Percentiles rank a stretch among this genome's conserved stretches.
These are phyloP conservation scores for Cyrtorhinus lividipennis DNA, from an alignment of 1,140 invertebrate genomes.

Conservation along the genomic window DNA sequence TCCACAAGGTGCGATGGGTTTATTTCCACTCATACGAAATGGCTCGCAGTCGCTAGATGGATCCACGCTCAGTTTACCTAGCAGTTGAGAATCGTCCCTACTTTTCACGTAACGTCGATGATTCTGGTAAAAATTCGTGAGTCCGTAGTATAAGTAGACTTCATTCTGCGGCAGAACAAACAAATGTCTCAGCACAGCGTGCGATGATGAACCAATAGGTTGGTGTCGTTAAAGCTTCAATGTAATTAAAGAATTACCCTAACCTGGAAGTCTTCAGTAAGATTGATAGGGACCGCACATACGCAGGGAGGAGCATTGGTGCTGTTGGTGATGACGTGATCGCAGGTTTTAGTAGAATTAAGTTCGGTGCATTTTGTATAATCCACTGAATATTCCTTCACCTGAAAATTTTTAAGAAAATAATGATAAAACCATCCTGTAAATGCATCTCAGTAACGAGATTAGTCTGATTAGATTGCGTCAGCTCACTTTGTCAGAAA, in stretches of 20 bases:
- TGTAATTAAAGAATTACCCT: no score
- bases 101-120: conserved; percentile 97
- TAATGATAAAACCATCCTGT: no score
- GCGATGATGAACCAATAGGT: no score
- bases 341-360: conserved; percentile 37
- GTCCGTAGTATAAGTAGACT: conserved; percentile 94
- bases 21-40: conserved; percentile 40
- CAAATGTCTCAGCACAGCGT: no score
- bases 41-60: conserved; percentile 64
- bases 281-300: conserved; percentile 52
- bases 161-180: conserved; percentile 44
- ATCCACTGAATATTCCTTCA: conserved; percentile 61
- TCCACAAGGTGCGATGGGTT: conserved; percentile 85
- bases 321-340: conserved; percentile 41
- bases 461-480: no score
- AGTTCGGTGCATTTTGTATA: conserved; percentile 61
- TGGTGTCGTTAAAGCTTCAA: no score
- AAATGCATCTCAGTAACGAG: no score
- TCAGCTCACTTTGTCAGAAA: conserved; percentile 74
- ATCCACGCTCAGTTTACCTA: conserved; percentile 49
- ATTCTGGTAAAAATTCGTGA: conserved; percentile 98
- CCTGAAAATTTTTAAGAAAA: no score
- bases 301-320: conserved; percentile 37
- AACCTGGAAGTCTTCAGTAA: conserved; percentile 35
- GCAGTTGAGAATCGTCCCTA: conserved; percentile 84